Evolutionary conservation across 2,113 vertebrate species (phyloP).

Genomic region (Haplotaxodon microlepis): DNA sequence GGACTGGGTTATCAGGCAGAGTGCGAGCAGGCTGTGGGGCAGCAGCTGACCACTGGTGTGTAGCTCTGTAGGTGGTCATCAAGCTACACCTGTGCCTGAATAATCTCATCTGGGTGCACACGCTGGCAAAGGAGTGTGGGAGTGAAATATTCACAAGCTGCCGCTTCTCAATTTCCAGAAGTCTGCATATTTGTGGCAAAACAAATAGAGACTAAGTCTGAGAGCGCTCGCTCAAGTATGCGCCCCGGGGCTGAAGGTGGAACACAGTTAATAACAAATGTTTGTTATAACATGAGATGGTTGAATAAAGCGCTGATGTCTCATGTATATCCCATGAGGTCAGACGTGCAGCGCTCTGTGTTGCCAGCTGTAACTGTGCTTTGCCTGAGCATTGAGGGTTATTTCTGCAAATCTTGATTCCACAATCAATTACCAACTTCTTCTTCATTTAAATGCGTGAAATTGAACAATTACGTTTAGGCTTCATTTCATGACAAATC

Average conservation of each 20-base stretch:
- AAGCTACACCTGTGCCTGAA: background rate
- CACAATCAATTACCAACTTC: conserved; percentile 31
- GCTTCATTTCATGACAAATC: conserved; percentile 33
- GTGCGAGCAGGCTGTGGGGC: background rate
- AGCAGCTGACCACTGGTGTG: background rate
- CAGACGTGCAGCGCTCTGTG: background rate
- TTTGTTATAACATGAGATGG: background rate
- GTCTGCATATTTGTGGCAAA: background rate
- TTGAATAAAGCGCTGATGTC: conserved; percentile 28
- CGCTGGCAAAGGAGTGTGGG: background rate
- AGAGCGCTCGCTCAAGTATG: background rate
- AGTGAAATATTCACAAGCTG: background rate
- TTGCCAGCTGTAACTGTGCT: background rate
- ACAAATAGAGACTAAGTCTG: conserved; percentile 3
- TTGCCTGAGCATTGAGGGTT: background rate
- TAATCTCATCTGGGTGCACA: background rate
- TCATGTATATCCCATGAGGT: conserved; percentile 12
- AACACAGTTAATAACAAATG: conserved; percentile 9
- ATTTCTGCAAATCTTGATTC: conserved; percentile 8
- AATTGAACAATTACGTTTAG: conserved; percentile 44
- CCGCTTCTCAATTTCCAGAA: background rate
- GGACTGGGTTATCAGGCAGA: background rate
- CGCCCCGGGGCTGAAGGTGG: background rate
- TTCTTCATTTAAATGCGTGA: conserved; percentile 39
- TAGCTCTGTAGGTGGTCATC: background rate